Evolutionary conservation across 2,797 vertebrate genomes (phyloP).

Genomic region (Hemibagrus guttatus): DNA sequence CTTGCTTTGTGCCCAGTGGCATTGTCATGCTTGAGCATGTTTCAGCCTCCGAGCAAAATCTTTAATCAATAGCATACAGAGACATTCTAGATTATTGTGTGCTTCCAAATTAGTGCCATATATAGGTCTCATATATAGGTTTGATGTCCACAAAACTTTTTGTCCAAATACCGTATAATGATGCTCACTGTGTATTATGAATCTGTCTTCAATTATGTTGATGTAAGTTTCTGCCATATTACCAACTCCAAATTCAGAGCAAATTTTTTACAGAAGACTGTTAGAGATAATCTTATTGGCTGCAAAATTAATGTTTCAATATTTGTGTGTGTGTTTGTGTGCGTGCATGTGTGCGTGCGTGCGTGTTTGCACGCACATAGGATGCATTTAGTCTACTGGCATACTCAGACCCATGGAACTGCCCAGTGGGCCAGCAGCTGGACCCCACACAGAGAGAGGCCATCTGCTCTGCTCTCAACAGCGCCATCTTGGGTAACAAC

Average conservation of each 20-base stretch:
- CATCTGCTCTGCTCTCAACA: slow-evolving; percentile 96
- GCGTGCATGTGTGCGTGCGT: not conserved
- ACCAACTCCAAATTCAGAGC: not conserved
- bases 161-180: not conserved
- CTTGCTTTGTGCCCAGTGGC: not conserved
- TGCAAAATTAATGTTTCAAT: not conserved
- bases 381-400: slow-evolving; percentile 97
- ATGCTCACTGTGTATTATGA: not conserved
- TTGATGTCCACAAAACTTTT: not conserved
- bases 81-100: not conserved
- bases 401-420: slow-evolving; percentile 97
- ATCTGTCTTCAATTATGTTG: not conserved
- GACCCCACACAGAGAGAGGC: slow-evolving; percentile 95
- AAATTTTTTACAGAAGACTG: not conserved
- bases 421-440: slow-evolving; percentile 95
- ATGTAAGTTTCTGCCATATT: not conserved
- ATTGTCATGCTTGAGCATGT: not conserved
- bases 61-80: not conserved
- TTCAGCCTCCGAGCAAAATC: not conserved
- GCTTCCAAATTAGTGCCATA: not conserved
- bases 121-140: not conserved
- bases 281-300: not conserved
- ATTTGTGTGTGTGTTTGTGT: not conserved
- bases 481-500: slow-evolving; percentile 93
- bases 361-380: slow-evolving; percentile 64